phyloP scores from a whole-genome alignment of 2,113 vertebrate genomes.

The Syngnathus floridae region DNA sequence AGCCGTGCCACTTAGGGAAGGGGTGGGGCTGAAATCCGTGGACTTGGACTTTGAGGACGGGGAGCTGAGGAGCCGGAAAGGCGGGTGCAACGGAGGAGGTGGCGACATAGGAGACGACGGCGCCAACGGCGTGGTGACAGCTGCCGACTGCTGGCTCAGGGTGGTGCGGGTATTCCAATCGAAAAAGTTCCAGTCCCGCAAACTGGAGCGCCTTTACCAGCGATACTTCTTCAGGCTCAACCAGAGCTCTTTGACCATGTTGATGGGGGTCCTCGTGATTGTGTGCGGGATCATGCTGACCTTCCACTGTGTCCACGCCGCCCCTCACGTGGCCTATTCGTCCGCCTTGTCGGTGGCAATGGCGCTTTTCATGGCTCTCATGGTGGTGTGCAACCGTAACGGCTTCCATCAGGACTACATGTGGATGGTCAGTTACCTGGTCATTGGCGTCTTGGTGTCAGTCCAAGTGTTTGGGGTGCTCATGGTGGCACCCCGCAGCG shows the following conservation, averaged over 20 bases:
- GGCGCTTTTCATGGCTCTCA: conserved; percentile 82
- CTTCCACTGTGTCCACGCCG: conserved; percentile 83
- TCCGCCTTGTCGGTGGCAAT: conserved; percentile 79
- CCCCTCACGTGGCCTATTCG: conserved; percentile 71
- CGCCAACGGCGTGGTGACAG: conserved; percentile 51
- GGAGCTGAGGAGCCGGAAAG: conserved; percentile 68
- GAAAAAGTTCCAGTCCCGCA: conserved; percentile 91
- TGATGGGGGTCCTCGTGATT: conserved; percentile 90
- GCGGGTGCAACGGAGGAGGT: conserved; percentile 63
- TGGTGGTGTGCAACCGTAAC: conserved; percentile 90
- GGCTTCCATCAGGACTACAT: conserved; percentile 95
- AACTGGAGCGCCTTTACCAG: conserved; percentile 95
- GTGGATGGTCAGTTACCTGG: conserved; percentile 94
- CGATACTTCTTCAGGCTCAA: conserved; percentile 97
- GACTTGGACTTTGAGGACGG: conserved; percentile 82
- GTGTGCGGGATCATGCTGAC: conserved; percentile 85
- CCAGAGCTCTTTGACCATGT: conserved; percentile 94
- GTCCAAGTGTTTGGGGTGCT: conserved; percentile 82
- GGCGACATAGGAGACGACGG: conserved; percentile 38
- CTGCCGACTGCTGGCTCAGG: conserved; percentile 76
- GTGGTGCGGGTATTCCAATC: conserved; percentile 87
- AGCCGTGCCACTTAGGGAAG: conserved; percentile 58
- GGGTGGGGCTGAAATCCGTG: conserved; percentile 81
- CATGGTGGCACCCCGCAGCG: conserved; percentile 79
- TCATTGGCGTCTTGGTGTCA: conserved; percentile 78